phyloP scores from a whole-genome alignment of 2,888 invertebrate genomes.

The Coecobrya sp. region DNA sequence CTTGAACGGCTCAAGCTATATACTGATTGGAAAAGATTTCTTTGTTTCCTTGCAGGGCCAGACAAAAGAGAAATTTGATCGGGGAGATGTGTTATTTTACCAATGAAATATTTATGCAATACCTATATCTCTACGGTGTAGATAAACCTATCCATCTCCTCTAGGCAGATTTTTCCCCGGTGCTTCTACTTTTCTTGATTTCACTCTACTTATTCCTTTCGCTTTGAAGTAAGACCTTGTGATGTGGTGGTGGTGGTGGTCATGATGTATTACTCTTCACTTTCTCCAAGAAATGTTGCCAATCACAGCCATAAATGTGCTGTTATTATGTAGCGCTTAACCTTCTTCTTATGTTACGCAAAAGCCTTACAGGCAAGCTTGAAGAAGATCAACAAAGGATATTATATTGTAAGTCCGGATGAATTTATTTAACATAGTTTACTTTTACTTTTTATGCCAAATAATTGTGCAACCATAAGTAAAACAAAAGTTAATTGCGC shows the following conservation, averaged over 20 bases:
- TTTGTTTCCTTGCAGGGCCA: not conserved
- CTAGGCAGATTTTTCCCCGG: not conserved
- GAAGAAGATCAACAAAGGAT: too few relatives aligned
- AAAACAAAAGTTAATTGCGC: too few relatives aligned
- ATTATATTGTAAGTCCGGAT: too few relatives aligned
- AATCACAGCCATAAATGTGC: not conserved
- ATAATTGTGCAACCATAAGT: too few relatives aligned
- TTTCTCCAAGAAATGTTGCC: not conserved
- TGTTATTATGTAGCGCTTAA: too few relatives aligned
- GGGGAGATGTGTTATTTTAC: not conserved
- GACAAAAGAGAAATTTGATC: not conserved
- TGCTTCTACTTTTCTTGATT: not conserved
- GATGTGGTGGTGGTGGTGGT: not conserved
- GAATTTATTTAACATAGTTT: too few relatives aligned
- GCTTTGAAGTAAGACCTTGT: not conserved
- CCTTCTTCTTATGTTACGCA: too few relatives aligned
- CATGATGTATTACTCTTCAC: constrained; percentile 30
- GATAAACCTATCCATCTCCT: constrained; percentile 11
- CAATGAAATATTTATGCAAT: constrained; percentile 19
- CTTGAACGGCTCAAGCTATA: not conserved
- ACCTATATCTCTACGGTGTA: not conserved
- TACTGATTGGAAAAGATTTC: constrained; percentile 59
- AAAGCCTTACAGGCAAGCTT: too few relatives aligned
- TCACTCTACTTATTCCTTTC: not conserved
- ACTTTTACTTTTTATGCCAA: too few relatives aligned